A percentile compares a stretch with the other conserved stretches of the same genome.
Conservation (phyloP, 2,888 invertebrate genomes). For the Scaptomyza reducta region DNA sequence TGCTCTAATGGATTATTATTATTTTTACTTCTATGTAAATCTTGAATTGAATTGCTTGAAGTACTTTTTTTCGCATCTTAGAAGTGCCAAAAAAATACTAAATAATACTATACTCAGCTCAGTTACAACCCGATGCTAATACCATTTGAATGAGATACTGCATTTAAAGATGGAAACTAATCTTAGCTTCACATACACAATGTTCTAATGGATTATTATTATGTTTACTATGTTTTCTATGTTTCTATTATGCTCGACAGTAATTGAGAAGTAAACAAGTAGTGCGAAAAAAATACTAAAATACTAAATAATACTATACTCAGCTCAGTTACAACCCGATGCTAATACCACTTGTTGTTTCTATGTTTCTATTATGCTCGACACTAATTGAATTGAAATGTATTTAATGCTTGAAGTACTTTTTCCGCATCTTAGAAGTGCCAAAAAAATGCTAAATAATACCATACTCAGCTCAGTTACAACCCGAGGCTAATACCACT, state of each 20-base stretch:
- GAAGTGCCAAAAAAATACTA: conserved; percentile 2
- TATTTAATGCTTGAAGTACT: too few relatives aligned
- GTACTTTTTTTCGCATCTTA: neutral
- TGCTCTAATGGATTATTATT: neutral
- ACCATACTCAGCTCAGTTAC: conserved; percentile 14
- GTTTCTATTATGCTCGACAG: neutral
- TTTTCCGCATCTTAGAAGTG: neutral
- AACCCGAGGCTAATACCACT: conserved; percentile 32
- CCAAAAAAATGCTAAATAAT: conserved; percentile 1
- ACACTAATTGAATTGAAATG: too few relatives aligned
- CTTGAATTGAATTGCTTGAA: too few relatives aligned
- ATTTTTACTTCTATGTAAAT: neutral
- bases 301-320: conserved; percentile 5
- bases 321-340: conserved; percentile 24
- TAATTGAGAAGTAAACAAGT: neutral
- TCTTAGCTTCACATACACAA: too few relatives aligned
- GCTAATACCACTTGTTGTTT: conserved; percentile 31
- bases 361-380: too few relatives aligned
- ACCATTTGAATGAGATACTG: too few relatives aligned
- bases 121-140: conserved; percentile 27
- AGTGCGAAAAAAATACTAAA: neutral
- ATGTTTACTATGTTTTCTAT: too few relatives aligned
- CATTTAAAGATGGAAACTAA: too few relatives aligned
- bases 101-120: conserved; percentile 13
- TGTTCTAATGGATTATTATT: too few relatives aligned